Conservation (phyloP, 2,113 vertebrate genomes). For the Sander vitreus region DNA sequence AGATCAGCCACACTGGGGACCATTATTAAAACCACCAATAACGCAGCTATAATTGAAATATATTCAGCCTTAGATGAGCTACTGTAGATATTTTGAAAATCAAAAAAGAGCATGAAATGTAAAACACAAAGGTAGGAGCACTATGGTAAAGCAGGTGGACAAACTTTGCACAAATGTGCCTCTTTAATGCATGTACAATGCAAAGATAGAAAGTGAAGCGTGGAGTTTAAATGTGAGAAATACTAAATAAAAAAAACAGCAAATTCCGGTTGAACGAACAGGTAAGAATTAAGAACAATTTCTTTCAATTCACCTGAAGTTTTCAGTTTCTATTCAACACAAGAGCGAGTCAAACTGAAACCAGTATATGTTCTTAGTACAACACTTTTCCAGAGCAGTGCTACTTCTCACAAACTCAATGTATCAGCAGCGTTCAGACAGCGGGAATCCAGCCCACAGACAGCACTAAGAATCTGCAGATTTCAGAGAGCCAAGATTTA, state of each 20-base stretch:
- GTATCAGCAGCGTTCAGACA: neutral
- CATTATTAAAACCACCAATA: neutral
- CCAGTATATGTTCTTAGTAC: neutral
- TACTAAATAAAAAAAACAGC: neutral
- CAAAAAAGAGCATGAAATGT: neutral
- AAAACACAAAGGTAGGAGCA: neutral
- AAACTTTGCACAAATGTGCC: neutral
- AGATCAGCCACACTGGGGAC: neutral
- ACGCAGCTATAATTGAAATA: neutral
- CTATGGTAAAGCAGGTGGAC: neutral
- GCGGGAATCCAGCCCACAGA: neutral
- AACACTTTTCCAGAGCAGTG: neutral
- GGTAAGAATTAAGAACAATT: no score
- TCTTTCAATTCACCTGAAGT: slow-evolving; percentile 9
- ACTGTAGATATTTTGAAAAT: neutral
- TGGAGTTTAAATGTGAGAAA: neutral
- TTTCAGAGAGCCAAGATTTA: neutral
- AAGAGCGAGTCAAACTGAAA: neutral
- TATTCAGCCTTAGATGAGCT: neutral
- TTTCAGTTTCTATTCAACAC: neutral
- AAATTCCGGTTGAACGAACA: neutral
- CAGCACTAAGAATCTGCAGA: neutral
- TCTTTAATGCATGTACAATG: neutral
- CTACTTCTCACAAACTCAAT: neutral
- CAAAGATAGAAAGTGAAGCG: neutral